Base-by-base conservation (phyloP, 2,888 invertebrate species). In the Chrysolina oricalcia region DNA sequence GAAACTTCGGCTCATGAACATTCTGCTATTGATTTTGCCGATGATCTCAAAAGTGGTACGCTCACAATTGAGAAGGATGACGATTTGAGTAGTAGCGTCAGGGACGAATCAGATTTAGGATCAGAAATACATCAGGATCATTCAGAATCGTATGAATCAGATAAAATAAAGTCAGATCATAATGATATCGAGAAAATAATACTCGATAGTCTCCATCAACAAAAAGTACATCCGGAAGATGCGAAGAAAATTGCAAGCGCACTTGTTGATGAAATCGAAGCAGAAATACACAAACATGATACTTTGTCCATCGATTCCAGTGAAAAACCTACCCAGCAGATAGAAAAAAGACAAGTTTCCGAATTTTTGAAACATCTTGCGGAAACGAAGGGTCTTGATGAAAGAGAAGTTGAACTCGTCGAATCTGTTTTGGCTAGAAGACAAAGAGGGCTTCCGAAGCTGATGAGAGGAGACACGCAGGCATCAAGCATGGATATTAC, bases 401-500 rank as follows among this genome's bases (percentile, higher is more conserved):
- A 89, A 62, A 82, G 89, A 70, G 90, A 90, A 85, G 88, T 89
- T 5, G 87, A 90, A 81, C 80, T 90, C 35, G 89, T 90, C 63
- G 89, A 90, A 82, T 90, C 90, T n/a, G 89, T 90, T n/a, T 83
- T 90, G 53, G 89, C 89, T 9, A 85, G 89, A 75, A 88, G 90
- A 79, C 89, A 89, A 81, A 82, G 89, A 74, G 88, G 90, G 78
- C 81, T 90, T 75, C 83, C 88, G 35, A 89, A 87, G 81, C 83
- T 90, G 46, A 84, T 88, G 9, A 84, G 90, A 71, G 88, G 87
- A 48, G 90, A 90, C 76, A 90, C 90, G 35, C 89, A 89, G 85
- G 89, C 90, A 9, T 90, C 91, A 0, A 91, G 91, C 78, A 89
- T 91, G 86, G 91, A 91, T 87, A 90, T 90, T 71, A 91, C 91